Conservation (phyloP, 2,888 invertebrate genomes). For the Caenorhabditis auriculariae region DNA sequence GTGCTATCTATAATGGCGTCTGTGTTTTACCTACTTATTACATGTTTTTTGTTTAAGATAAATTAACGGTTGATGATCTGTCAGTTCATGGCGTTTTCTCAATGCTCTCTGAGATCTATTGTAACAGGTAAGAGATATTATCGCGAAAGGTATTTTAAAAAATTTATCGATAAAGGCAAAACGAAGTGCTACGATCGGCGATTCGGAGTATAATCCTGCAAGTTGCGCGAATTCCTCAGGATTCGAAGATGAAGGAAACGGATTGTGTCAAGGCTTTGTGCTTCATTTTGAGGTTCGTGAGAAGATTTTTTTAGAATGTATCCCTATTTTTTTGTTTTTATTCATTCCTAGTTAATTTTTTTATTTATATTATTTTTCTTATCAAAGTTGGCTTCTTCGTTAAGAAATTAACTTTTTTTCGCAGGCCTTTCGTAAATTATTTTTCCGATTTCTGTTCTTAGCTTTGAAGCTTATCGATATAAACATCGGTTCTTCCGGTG, state of each 20-base stretch:
- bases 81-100: constrained; percentile 5
- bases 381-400: no score
- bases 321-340: background rate
- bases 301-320: constrained; percentile 4
- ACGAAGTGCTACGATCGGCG: background rate
- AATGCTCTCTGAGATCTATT: constrained; percentile 15
- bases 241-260: no score
- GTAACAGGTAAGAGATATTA: constrained; percentile 10
- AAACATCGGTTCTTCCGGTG: no score
- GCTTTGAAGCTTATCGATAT: no score
- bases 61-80: background rate
- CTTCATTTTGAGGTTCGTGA: background rate
- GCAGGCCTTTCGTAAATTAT: no score
- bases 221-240: no score
- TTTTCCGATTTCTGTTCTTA: no score
- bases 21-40: no score
- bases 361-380: background rate
- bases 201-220: no score
- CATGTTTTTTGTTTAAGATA: background rate
- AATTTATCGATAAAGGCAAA: background rate
- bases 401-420: no score
- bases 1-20: no score
- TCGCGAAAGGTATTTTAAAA: constrained; percentile 2
- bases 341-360: background rate
- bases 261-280: constrained; percentile 2